Base-by-base conservation (phyloP, 2,797 vertebrate species). In the Tiaroga cobitis region DNA sequence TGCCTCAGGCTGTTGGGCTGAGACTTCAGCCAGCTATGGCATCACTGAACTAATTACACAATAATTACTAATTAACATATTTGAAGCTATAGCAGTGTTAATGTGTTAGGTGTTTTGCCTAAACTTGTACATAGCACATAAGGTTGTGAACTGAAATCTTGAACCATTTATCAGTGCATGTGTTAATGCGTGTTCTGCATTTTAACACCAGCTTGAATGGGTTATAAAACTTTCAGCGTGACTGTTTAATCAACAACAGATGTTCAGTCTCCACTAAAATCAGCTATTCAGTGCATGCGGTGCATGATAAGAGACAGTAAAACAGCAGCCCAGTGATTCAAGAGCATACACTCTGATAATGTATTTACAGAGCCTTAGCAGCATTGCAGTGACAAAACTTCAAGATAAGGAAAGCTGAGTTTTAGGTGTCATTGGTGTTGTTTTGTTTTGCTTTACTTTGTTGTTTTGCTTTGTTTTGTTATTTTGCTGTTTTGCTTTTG, bases 221-320 rank as follows among this genome's bases (percentile, higher is more conserved):
- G 29, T 76, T 51, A 76, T 51, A 76, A 74, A 76, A 83, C 69
- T 63, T 63, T 46, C 19, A 83, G 41, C 8, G 70, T 83, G 81
- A 83, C 72, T 74, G 81, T 83, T 75, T 75, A 65, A 63, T 75
- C 72, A 65, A 65, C 72, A 76, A 51, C 82, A 83, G 82, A 83
- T 83, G 82, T 68, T 83, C 19, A 24, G 54, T 34, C 32, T 49
- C 41, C 19, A 49, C 8, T 63, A 10, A 80, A 74, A 82, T 63
- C 56, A 82, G 54, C 69, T 34, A 74, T 73, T 74, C 54, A n/a
- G 81, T 16, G 21, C 37, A 72, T 72, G 67, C 21, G 37, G 80
- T 32, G 80, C 54, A 46, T 46, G 41, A 82, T 49, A 46, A 63
- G 26, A 74, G 29, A 61, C 69, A 74, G 39, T 82, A 34, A 49